Conservation (phyloP, 2,888 invertebrate species). For the Tiliacea citrago region DNA sequence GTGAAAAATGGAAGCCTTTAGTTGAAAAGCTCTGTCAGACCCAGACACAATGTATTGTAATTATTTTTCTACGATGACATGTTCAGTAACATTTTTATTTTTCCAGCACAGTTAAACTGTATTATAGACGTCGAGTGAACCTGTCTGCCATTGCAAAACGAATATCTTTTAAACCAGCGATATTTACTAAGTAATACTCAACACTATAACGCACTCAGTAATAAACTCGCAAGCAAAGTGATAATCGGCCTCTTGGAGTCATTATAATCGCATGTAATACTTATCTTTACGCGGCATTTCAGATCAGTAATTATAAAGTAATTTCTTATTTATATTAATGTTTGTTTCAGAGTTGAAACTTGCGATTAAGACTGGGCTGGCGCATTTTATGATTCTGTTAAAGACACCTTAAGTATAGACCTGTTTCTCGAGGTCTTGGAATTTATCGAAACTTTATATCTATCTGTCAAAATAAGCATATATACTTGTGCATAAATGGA, state of each 20-base stretch:
- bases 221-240: constrained; percentile 53
- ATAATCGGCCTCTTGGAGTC: constrained; percentile 44
- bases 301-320: constrained; percentile 58
- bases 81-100: not conserved
- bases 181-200: constrained; percentile 38
- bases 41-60: not conserved
- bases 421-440: constrained; percentile 15
- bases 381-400: constrained; percentile 32
- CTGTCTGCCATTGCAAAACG: constrained; percentile 12
- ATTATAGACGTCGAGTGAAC: not conserved
- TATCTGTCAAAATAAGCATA: not conserved
- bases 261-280: constrained; percentile 52
- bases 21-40: not conserved
- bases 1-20: not conserved
- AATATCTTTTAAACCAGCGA: constrained; percentile 16
- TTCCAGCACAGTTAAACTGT: not conserved
- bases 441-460: not conserved
- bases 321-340: constrained; percentile 52
- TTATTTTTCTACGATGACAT: not conserved
- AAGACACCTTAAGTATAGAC: constrained; percentile 27
- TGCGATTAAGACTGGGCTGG: constrained; percentile 29
- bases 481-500: not conserved
- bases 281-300: constrained; percentile 55
- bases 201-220: constrained; percentile 33
- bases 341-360: constrained; percentile 35